Evolutionary conservation across 1,140 invertebrate genomes (phyloP).

Genomic region (Homarus americanus): DNA sequence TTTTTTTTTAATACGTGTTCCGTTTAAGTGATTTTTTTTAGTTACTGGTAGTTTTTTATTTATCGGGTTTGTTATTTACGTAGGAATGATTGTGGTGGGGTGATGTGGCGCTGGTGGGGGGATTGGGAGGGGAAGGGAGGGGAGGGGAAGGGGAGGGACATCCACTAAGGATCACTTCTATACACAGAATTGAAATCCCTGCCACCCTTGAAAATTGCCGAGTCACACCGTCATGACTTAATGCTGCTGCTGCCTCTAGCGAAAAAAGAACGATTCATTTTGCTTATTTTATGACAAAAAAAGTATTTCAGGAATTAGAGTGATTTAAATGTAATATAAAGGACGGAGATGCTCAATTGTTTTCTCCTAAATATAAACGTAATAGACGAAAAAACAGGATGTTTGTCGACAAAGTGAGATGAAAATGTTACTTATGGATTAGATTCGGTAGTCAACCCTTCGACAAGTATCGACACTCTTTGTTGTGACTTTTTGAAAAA

Average conservation of each 20-base stretch:
- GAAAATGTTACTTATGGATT: not conserved
- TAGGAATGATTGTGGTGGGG: not conserved
- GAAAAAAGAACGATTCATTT: constrained; percentile 21
- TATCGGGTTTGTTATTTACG: no score
- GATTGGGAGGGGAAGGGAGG: not conserved
- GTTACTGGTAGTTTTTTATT: no score
- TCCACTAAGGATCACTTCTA: constrained; percentile 52
- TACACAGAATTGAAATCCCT: constrained; percentile 59
- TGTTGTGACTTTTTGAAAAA: not conserved
- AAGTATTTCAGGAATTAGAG: not conserved
- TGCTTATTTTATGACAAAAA: constrained; percentile 2
- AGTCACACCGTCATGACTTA: constrained; percentile 49
- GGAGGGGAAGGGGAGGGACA: not conserved
- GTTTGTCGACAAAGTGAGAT: not conserved
- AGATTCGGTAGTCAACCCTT: not conserved
- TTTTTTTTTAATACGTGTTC: no score
- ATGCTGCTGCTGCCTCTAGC: constrained; percentile 11
- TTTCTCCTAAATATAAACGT: not conserved
- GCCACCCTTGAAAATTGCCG: constrained; percentile 46
- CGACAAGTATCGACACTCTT: constrained; percentile 26
- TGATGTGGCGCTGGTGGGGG: not conserved
- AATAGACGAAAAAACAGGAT: not conserved
- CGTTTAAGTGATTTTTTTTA: no score
- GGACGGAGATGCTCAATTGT: not conserved
- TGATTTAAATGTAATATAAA: not conserved